Percentiles rank a stretch among this genome's conserved stretches.
Conservation (phyloP, 2,113 vertebrate species). For the Chrysochloris asiatica region DNA sequence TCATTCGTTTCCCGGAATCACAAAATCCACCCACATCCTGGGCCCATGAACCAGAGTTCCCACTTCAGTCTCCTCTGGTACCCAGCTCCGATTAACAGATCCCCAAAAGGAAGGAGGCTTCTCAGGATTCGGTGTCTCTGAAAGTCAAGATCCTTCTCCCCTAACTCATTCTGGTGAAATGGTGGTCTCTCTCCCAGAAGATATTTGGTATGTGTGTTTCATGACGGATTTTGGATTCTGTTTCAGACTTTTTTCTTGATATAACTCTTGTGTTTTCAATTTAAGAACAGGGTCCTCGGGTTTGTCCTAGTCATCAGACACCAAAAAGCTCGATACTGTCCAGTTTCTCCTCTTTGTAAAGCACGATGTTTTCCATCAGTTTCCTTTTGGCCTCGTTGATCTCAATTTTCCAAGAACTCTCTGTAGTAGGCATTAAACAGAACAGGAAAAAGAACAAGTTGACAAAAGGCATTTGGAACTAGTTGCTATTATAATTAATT, state of each 20-base stretch:
- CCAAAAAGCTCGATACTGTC: conserved; percentile 86
- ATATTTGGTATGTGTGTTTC: conserved; percentile 22
- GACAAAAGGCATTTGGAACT: not conserved
- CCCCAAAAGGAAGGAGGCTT: conserved; percentile 28
- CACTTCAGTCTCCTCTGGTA: not conserved
- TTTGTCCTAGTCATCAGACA: conserved; percentile 65
- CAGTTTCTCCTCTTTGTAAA: conserved; percentile 86
- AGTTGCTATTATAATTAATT: not conserved
- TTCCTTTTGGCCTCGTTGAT: conserved; percentile 87
- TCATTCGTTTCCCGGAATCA: conserved; percentile 2
- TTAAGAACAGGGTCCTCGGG: not conserved
- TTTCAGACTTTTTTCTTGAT: not conserved
- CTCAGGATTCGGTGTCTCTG: not conserved
- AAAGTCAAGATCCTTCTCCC: not conserved
- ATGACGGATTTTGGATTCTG: not conserved
- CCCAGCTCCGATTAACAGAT: not conserved
- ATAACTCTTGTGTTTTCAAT: not conserved
- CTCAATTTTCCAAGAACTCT: conserved; percentile 84
- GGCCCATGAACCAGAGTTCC: not conserved
- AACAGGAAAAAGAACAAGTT: conserved; percentile 29
- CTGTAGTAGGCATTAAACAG: conserved; percentile 73
- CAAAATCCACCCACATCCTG: not conserved
- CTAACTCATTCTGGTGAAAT: not conserved
- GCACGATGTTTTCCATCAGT: conserved; percentile 86
- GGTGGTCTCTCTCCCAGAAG: not conserved